Base-by-base conservation (phyloP, 2,797 vertebrate species). In the Tauraco hartlaubi region DNA sequence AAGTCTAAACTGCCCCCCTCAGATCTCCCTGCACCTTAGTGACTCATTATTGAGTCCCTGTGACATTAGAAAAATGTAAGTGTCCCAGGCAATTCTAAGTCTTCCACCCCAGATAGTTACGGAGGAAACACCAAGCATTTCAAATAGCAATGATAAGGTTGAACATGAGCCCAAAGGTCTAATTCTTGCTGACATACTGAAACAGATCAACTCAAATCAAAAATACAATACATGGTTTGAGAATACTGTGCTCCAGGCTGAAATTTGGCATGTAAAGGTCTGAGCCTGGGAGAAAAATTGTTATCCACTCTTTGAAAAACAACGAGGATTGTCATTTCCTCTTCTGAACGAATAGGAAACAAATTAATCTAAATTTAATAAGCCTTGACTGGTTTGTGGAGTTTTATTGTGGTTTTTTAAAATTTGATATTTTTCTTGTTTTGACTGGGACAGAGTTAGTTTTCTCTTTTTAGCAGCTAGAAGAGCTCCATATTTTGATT, bases 181-280 rank as follows among this genome's bases (percentile, higher is more conserved):
- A 5, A 54, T 79, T 97, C 95, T 95, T 97, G 68, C 92, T 96
- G 95, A 81, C n/a, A 31, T 83, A 68, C 49, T 68, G 35, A 83
- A 96, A 67, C 39, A 95, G 44, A 95, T 37, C 25, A 85, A 90
- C 62, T 82, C 52, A 79, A 80, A 76, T 49, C 29, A 81, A 88
- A 95, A 83, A 28, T 25, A n/a, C 8, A 41, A 48, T 26, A 76
- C 9, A 2, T 31, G 14, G 5, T n/a, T 71, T 88, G 58, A 81
- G 78, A 94, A 97, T 15, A 95, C 54, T 91, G n/a, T 91, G 73
- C 55, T 96, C 56, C 75, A 76, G 90, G 80, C 19, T 48, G 75
- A 96, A 94, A 91, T 72, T 85, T 88, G 72, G 22, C 86, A 88
- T 31, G 23, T 62, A 61, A 86, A 96, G 35, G 19, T 96, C 81